Evolutionary conservation across 2,113 vertebrate genomes (phyloP), one percentile per base, ranked within the genome.

Genomic region (Holacanthus passer): DNA sequence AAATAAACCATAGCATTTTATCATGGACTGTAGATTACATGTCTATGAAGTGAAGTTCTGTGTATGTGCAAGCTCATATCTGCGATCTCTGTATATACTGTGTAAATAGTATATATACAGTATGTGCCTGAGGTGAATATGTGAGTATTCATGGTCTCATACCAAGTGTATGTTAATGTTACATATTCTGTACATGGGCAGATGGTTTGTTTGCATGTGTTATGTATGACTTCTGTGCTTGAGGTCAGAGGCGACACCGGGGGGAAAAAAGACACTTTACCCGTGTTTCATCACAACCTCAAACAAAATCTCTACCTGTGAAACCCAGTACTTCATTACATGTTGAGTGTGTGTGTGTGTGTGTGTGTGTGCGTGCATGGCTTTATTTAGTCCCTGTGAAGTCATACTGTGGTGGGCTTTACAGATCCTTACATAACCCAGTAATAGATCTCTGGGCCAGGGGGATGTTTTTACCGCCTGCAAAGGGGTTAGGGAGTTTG

Each of bases 401-500:
- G 84, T 89, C 82, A 77, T 73, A 58, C 56, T 60, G 77, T 50
- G 77, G 81, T 82, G 75, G 83, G 83, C 83, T 85, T 82, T 79
- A 79, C 53, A 75, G 77, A 80, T 66, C 65, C 90, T 93, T 93
- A 87, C 83, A 86, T 94, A 93, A 93, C 84, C 68, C 53, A 79
- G 87, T 87, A 91, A 92, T 73, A 82, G 88, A 90, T 89, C 87
- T 86, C 37, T 84, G 71, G 81, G 77, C 87, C 45, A 45, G 78
- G 80, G 87, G 84, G 85, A 80, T 87, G 84, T 86, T 87, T 88
- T 85, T 58, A 81, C 74, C 39, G 73, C 77, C 81, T 83, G 79
- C 48, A 78, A 73, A 35, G 71, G 76, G 89, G 77, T 89, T 73
- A 70, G 78, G 60, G 66, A 77, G 70, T 68, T 76, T 74, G 3